phyloP scores from a whole-genome alignment of 2,888 invertebrate species.

The Poecilobothrus nobilitatus region DNA sequence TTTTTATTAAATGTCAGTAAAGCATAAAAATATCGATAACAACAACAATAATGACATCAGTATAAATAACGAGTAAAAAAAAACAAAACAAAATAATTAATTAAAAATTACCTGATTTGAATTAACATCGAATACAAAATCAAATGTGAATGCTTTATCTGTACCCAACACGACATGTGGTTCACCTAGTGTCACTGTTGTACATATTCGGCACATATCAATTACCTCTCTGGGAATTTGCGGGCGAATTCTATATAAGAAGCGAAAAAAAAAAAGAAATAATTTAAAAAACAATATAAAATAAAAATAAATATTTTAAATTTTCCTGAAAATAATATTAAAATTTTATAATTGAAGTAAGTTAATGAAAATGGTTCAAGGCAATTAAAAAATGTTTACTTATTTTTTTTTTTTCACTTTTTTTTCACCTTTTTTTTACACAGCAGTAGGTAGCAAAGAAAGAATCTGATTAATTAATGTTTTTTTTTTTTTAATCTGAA shows the following conservation, averaged over 20 bases:
- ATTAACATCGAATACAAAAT: slow-evolving; percentile 84
- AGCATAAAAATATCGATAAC: too few species aligned
- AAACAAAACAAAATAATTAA: background rate
- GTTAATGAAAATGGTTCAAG: background rate
- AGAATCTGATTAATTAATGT: too few species aligned
- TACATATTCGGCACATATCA: slow-evolving; percentile 91
- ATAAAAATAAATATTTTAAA: background rate
- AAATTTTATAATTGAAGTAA: background rate
- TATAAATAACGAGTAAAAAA: too few species aligned
- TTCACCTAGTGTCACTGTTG: slow-evolving; percentile 78
- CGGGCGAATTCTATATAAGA: slow-evolving; percentile 81
- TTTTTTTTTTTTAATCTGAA: too few species aligned
- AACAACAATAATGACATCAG: too few species aligned
- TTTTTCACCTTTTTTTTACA: too few species aligned
- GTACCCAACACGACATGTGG: slow-evolving; percentile 87
- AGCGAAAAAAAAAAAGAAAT: slow-evolving; percentile 16
- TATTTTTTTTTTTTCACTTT: too few species aligned
- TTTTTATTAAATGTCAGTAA: too few species aligned
- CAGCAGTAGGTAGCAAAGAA: too few species aligned
- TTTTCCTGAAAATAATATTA: background rate
- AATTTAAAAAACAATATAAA: background rate
- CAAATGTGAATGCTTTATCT: slow-evolving; percentile 93
- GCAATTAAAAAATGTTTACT: background rate
- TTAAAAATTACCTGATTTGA: slow-evolving; percentile 53
- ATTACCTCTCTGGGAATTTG: slow-evolving; percentile 87